Percentiles rank a stretch among this genome's conserved stretches.
phyloP scores from a whole-genome alignment of 2,797 vertebrate species.

The Cyprinella venusta region DNA sequence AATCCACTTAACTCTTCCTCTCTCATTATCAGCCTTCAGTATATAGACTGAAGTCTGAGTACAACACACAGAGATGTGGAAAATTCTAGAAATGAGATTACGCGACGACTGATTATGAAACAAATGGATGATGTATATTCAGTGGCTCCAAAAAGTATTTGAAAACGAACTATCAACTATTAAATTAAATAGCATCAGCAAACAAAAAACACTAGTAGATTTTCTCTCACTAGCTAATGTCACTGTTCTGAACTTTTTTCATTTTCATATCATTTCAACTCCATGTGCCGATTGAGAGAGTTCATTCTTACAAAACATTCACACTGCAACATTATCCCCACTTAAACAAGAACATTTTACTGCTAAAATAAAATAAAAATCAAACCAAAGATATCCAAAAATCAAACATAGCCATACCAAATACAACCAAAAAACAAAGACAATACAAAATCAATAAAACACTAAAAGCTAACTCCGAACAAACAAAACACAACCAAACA shows the following conservation, averaged over 20 bases:
- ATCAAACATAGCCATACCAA: background rate
- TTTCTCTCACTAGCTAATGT: background rate
- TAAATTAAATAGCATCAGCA: background rate
- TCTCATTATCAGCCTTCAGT: constrained; percentile 26
- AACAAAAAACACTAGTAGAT: too few species aligned
- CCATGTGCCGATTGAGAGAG: background rate
- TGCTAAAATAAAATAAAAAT: background rate
- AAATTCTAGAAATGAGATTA: background rate
- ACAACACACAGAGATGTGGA: too few species aligned
- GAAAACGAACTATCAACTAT: background rate
- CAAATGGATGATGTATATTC: background rate
- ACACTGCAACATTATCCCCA: background rate
- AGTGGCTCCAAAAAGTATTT: background rate
- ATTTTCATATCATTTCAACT: too few species aligned
- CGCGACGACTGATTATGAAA: background rate
- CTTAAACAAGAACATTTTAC: background rate
- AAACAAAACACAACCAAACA: background rate
- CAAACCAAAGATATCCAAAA: too few species aligned
- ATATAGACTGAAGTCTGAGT: constrained; percentile 4
- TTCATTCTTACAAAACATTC: background rate
- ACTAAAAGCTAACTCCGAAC: too few species aligned
- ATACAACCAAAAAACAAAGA: too few species aligned
- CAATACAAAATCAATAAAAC: too few species aligned
- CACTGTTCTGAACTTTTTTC: background rate
- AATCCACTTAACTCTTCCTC: constrained; percentile 4